Evolutionary conservation across 53 echinoderm and acorn worm genomes (phyloP).

Genomic region (Luidia sarsii): DNA sequence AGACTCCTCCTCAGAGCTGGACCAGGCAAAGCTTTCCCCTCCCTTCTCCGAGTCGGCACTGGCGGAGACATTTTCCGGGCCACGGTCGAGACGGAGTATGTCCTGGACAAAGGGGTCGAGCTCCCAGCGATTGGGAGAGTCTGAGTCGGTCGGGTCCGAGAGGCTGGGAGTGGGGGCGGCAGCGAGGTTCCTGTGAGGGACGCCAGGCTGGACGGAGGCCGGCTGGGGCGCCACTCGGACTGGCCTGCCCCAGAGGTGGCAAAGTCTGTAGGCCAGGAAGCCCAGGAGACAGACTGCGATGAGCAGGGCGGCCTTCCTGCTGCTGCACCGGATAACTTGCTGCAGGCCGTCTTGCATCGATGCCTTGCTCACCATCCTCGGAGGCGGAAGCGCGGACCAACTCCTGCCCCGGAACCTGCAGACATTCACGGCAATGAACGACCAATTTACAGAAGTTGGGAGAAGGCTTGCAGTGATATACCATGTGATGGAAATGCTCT

Average conservation of each 20-base stretch:
- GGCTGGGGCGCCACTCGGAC: not conserved
- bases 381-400: too few species aligned
- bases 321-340: not conserved
- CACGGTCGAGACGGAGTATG: too few species aligned
- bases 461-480: too few species aligned
- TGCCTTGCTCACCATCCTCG: too few species aligned
- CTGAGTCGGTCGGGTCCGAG: not conserved
- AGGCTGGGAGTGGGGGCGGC: not conserved
- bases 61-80: too few species aligned
- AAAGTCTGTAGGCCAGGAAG: constrained; percentile 9
- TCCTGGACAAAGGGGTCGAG: not conserved
- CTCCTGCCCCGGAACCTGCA: too few species aligned
- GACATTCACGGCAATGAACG: too few species aligned
- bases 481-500: too few species aligned
- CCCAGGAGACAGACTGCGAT: constrained; percentile 1
- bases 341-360: not conserved
- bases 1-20: not conserved
- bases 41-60: not conserved
- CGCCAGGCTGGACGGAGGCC: not conserved
- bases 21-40: not conserved
- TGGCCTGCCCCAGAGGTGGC: not conserved
- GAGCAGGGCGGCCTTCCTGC: constrained; percentile 16
- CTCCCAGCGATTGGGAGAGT: not conserved
- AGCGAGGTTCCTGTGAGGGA: too few species aligned
- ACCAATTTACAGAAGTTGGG: too few species aligned